phyloP scores from a whole-genome alignment of 2,113 vertebrate species.

The Grantiella picta region DNA sequence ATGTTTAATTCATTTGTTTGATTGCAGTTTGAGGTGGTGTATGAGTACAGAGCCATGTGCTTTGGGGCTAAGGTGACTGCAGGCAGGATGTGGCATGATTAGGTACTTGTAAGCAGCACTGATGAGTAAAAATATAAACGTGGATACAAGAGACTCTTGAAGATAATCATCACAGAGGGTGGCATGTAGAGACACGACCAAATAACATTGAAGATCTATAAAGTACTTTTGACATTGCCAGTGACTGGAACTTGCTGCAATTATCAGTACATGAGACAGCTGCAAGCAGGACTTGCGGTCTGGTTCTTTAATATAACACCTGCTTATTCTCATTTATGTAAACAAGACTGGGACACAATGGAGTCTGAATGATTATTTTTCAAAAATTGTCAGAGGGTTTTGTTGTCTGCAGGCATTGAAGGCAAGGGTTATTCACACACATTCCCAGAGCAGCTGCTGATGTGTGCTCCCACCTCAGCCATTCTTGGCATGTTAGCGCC shows the following conservation, averaged over 20 bases:
- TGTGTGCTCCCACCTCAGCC: background rate
- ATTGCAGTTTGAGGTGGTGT: background rate
- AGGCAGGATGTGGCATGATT: background rate
- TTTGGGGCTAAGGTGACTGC: background rate
- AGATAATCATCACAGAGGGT: conserved; percentile 9
- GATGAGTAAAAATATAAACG: background rate
- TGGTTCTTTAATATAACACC: background rate
- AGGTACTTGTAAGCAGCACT: background rate
- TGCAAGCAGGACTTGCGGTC: background rate
- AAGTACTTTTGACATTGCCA: conserved; percentile 12
- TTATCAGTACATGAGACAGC: background rate
- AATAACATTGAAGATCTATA: background rate
- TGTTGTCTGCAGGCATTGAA: background rate
- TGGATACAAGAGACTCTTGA: background rate
- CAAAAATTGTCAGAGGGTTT: background rate
- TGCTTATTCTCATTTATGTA: background rate
- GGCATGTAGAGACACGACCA: background rate
- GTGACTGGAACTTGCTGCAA: conserved; percentile 4
- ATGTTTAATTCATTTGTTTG: conserved; percentile 3
- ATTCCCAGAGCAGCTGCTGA: background rate
- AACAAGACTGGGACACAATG: background rate
- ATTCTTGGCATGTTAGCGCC: background rate
- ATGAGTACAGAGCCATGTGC: background rate
- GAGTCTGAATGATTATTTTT: background rate
- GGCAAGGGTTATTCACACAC: background rate